phyloP scores from a whole-genome alignment of 1,140 invertebrate genomes.

The Oncopeltus fasciatus region DNA sequence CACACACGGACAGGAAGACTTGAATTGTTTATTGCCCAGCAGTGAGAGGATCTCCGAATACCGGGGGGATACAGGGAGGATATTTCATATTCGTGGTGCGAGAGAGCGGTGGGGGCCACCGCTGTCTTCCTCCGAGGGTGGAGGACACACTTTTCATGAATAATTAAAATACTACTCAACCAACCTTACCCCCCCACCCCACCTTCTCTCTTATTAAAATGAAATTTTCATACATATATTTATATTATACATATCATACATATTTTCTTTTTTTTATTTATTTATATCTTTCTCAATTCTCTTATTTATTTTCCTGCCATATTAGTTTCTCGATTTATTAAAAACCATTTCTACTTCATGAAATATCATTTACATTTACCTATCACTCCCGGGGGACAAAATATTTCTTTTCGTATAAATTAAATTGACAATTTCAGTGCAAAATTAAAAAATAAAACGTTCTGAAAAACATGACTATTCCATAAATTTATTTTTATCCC shows the following conservation, averaged over 20 bases:
- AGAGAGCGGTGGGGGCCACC: not conserved
- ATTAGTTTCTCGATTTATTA: conserved; percentile 1
- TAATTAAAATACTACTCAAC: not conserved
- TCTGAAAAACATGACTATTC: too few relatives aligned
- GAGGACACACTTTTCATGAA: not conserved
- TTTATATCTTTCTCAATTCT: not conserved
- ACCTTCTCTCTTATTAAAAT: conserved; percentile 1
- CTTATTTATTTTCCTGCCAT: too few relatives aligned
- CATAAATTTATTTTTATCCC: too few relatives aligned
- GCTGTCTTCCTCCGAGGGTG: not conserved
- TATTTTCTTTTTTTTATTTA: not conserved
- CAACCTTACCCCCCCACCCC: not conserved
- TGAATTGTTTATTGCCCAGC: not conserved
- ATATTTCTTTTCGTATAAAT: too few relatives aligned
- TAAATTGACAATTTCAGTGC: too few relatives aligned
- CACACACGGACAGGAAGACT: not conserved
- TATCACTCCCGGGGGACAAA: too few relatives aligned
- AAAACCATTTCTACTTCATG: too few relatives aligned
- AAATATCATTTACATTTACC: too few relatives aligned
- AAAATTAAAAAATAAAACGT: too few relatives aligned
- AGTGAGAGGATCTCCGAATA: not conserved
- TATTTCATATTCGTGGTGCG: not conserved
- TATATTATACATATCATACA: not conserved
- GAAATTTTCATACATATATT: not conserved
- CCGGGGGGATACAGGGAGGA: not conserved